Percentiles rank a stretch among this genome's conserved stretches.
phyloP scores from a whole-genome alignment of 1,140 invertebrate species.

The Platyscapa corneri region DNA sequence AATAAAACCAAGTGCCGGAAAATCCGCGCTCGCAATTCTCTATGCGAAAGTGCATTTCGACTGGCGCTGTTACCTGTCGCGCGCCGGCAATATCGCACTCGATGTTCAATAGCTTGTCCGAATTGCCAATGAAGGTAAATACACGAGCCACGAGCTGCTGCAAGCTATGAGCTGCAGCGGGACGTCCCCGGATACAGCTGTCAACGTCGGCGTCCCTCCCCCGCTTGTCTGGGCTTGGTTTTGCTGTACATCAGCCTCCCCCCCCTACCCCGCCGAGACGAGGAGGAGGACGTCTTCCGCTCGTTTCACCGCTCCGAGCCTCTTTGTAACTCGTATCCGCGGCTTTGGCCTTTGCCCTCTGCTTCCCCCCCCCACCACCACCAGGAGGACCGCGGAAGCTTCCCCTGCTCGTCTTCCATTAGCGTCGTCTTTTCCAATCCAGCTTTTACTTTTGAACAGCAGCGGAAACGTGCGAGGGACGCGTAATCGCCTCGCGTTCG shows the following conservation, averaged over 20 bases:
- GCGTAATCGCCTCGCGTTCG: neutral
- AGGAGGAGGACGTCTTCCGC: neutral
- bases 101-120: conserved; percentile 14
- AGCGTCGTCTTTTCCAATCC: no score
- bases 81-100: neutral
- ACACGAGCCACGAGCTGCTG: neutral
- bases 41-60: neutral
- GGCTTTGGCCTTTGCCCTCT: no score
- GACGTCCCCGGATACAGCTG: conserved; percentile 23
- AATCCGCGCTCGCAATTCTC: conserved; percentile 32
- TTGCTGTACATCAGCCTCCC: conserved; percentile 3
- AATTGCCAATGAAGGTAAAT: conserved; percentile 9
- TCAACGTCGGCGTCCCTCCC: neutral
- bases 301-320: neutral
- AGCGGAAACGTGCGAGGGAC: no score
- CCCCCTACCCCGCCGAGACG: neutral
- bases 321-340: neutral
- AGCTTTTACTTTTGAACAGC: no score
- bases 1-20: neutral
- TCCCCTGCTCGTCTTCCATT: no score
- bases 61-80: neutral
- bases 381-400: no score
- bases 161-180: no score
- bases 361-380: no score
- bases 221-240: neutral